Evolutionary conservation across 2,113 vertebrate species (phyloP), one percentile per base, ranked within the genome.

Genomic region (Caretta caretta): DNA sequence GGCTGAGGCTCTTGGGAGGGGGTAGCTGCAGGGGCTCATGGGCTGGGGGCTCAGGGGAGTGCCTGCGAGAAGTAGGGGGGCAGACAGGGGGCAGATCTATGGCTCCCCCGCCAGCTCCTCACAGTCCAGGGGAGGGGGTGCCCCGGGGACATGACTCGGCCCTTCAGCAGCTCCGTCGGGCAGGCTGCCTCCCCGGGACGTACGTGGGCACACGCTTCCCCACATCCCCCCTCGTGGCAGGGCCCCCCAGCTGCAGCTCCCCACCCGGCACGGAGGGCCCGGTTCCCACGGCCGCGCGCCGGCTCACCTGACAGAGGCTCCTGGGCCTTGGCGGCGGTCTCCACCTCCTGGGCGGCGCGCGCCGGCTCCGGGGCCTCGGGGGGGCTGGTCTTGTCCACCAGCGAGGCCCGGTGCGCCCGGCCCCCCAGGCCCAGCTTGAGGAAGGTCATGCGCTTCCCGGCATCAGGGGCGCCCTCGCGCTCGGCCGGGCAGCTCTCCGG

Each of bases 221-320:
- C 35, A 38, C 65, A n/a, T 20, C 7, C 65, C 35, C 12, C n/a
- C 53, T 46, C 51, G 12, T 57, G 59, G 78, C 75, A 83, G 90
- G 94, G 90, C 89, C 91, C 83, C 93, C 51, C 69, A 46, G 16
- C 17, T 4, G 38, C 2, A 1, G 69, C 25, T 10, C 9, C 24
- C 38, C 51, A 4, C 10, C 42, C 16, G 22, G 24, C 2, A 9
- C 10, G 10, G 72, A 8, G 62, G 59, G 5, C 14, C 49, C 48
- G 24, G 13, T 17, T 5, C 31, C 82, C 25, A 3, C 6, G 10
- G 1, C n/a, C 27, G 10, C 0, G 1, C 3, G 53, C 27, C 4
- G 9, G 53, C 98, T 97, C 96, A 99, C 99, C 99, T 35, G 99
- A 99, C 49, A 99, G 97, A 0, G 99, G 99, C 80, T 99, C 99